Conservation (phyloP, 2,888 invertebrate genomes). For the Leptothorax acervorum region DNA sequence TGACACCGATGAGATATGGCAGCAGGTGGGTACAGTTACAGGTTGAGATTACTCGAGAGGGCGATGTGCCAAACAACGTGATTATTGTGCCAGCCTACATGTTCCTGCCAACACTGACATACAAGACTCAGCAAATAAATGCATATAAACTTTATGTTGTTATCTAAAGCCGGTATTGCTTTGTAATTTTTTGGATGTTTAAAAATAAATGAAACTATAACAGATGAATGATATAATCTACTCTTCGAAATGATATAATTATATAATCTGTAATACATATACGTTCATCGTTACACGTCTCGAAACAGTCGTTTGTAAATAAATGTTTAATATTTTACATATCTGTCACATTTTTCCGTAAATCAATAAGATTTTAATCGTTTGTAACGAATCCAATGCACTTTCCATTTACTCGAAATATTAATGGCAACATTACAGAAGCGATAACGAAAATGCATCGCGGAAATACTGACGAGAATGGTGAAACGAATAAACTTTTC, state of each 20-base stretch:
- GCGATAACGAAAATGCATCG: conserved; percentile 8
- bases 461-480: conserved; percentile 16
- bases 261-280: neutral
- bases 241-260: neutral
- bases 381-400: neutral
- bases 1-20: conserved; percentile 49
- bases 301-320: neutral
- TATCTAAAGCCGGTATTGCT: neutral
- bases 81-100: conserved; percentile 32
- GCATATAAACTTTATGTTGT: neutral
- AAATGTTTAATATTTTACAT: neutral
- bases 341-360: neutral
- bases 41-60: conserved; percentile 55
- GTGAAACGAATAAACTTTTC: conserved; percentile 30
- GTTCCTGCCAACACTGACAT: neutral
- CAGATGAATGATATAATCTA: neutral
- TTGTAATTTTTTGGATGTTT: neutral
- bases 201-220: neutral
- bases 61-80: conserved; percentile 62
- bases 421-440: neutral
- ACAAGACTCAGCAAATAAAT: conserved; percentile 5
- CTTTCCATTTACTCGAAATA: neutral
- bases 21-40: conserved; percentile 66
- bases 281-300: neutral
- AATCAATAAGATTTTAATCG: neutral